These are phyloP conservation scores for Drosophila takahashii DNA, from an alignment of 1,140 invertebrate species.

Conservation along the genomic window DNA sequence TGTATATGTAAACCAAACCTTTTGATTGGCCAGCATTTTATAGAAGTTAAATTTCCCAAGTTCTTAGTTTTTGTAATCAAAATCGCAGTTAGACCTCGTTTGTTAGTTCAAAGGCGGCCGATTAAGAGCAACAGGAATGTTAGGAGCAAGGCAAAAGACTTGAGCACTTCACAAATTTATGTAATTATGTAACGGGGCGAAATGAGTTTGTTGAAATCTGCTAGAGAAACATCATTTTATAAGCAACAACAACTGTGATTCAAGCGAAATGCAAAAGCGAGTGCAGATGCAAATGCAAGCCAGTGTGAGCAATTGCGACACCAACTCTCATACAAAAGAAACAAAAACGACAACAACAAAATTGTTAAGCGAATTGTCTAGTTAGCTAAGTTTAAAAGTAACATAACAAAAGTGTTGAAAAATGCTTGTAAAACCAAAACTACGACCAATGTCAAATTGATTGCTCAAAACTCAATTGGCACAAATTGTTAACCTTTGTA, in stretches of 20 bases:
- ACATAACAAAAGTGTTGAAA: constrained; percentile 46
- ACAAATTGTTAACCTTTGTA: constrained; percentile 82
- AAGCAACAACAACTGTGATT: constrained; percentile 84
- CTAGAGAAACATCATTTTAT: constrained; percentile 76
- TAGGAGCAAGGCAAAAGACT: constrained; percentile 64
- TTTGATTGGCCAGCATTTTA: constrained; percentile 60
- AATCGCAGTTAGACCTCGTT: constrained; percentile 38
- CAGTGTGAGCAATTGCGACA: constrained; percentile 40
- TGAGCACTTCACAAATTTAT: constrained; percentile 73
- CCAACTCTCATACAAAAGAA: constrained; percentile 44
- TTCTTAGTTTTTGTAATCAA: constrained; percentile 45
- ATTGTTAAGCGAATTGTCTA: constrained; percentile 81
- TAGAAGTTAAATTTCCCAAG: constrained; percentile 53
- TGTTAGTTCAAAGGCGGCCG: constrained; percentile 41
- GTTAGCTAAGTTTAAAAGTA: constrained; percentile 75
- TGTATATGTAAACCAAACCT: constrained; percentile 48
- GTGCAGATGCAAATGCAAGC: constrained; percentile 35
- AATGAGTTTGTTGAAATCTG: constrained; percentile 63
- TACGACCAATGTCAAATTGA: constrained; percentile 76
- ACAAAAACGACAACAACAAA: constrained; percentile 55
- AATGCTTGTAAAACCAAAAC: constrained; percentile 69
- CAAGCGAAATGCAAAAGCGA: constrained; percentile 63
- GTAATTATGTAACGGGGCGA: constrained; percentile 39
- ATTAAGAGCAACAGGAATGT: constrained; percentile 28
- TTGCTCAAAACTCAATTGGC: constrained; percentile 74